Percentiles rank a stretch among this genome's conserved stretches.
These are phyloP conservation scores for Drosophila varians DNA, from an alignment of 1,140 invertebrate genomes.

Conservation along the genomic window DNA sequence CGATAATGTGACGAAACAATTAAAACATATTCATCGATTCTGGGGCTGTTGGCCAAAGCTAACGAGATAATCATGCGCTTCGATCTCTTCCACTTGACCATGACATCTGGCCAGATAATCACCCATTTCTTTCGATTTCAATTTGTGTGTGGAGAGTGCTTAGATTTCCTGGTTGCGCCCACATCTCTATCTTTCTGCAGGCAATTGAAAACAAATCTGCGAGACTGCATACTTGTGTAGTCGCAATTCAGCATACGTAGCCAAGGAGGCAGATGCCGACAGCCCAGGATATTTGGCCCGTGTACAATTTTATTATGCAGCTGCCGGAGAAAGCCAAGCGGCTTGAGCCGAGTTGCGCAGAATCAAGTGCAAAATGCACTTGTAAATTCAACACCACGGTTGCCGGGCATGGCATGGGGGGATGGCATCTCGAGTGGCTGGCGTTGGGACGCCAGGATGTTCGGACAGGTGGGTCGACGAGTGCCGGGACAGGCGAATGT, in stretches of 20 bases:
- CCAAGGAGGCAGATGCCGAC: constrained; percentile 22
- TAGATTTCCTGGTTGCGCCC: neutral
- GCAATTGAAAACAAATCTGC: constrained; percentile 48
- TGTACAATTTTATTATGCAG: constrained; percentile 58
- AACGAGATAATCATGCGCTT: neutral
- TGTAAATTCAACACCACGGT: constrained; percentile 53
- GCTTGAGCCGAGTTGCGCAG: constrained; percentile 34
- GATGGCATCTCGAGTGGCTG: neutral
- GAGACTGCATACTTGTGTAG: neutral
- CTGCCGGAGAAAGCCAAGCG: constrained; percentile 25
- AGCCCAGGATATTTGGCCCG: constrained; percentile 36
- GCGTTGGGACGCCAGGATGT: neutral
- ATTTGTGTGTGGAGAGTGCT: neutral
- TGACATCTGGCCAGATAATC: constrained; percentile 2
- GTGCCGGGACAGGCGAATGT: constrained; percentile 28
- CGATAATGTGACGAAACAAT: constrained; percentile 28
- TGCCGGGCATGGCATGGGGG: neutral
- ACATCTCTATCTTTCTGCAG: constrained; percentile 14
- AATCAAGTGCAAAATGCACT: constrained; percentile 74
- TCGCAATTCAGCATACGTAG: constrained; percentile 14
- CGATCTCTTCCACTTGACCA: neutral
- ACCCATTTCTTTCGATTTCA: neutral
- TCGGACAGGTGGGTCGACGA: constrained; percentile 50
- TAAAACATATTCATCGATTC: constrained; percentile 28
- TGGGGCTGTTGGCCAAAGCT: neutral